phyloP scores from a whole-genome alignment of 2,113 vertebrate species.

The Phoxinus phoxinus region DNA sequence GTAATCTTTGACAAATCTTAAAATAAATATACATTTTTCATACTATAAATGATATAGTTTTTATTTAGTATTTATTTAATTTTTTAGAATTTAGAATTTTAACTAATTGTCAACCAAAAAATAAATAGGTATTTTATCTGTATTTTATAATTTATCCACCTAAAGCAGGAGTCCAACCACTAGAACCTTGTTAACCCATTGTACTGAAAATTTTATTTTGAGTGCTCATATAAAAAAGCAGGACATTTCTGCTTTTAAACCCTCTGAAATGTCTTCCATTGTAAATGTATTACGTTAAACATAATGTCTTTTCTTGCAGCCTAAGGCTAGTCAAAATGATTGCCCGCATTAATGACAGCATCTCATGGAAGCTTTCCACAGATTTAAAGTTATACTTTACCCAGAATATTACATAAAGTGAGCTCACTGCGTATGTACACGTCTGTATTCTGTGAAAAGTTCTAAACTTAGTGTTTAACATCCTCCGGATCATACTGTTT shows the following conservation, averaged over 20 bases:
- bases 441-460: constrained; percentile 35
- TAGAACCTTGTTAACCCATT: neutral
- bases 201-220: neutral
- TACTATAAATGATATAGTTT: neutral
- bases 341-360: neutral
- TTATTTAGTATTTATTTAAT: neutral
- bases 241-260: neutral
- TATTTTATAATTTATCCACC: neutral
- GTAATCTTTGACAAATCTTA: neutral
- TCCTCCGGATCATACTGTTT: constrained; percentile 55
- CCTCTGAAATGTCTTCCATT: neutral
- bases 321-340: constrained; percentile 9
- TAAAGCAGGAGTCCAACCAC: neutral
- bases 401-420: neutral
- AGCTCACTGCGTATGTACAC: neutral
- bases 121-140: neutral
- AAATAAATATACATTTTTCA: neutral
- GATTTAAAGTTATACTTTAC: constrained; percentile 18
- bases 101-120: neutral
- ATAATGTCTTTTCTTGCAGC: neutral
- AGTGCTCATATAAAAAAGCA: neutral
- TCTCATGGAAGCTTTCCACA: neutral
- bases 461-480: constrained; percentile 2
- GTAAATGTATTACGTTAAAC: neutral
- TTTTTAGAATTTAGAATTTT: neutral